Evolutionary conservation across 2,113 vertebrate genomes (phyloP).

Genomic region (Sturnus vulgaris): DNA sequence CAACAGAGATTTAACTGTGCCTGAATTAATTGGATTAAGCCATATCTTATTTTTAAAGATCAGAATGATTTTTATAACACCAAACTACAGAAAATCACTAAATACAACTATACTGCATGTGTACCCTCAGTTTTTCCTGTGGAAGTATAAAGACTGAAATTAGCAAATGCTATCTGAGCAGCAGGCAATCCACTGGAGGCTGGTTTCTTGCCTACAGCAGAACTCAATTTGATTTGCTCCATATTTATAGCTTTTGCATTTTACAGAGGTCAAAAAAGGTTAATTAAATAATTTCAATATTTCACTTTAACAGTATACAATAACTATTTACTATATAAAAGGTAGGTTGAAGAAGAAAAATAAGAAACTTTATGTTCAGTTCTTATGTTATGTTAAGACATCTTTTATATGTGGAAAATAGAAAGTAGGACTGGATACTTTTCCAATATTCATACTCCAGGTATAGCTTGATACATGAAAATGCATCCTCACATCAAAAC

Average conservation of each 20-base stretch:
- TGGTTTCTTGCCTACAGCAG: slow-evolving; percentile 27
- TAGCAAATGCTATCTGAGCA: slow-evolving; percentile 18
- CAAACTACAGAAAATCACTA: background rate
- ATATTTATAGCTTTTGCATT: slow-evolving; percentile 47
- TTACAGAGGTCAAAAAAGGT: slow-evolving; percentile 28
- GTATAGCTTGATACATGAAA: background rate
- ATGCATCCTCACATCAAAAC: background rate
- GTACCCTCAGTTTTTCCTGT: background rate
- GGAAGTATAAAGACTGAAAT: background rate
- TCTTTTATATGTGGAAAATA: background rate
- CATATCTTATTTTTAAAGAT: background rate
- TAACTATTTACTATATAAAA: slow-evolving; percentile 10
- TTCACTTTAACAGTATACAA: slow-evolving; percentile 16
- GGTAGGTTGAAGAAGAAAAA: background rate
- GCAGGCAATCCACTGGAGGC: slow-evolving; percentile 19
- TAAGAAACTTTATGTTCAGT: background rate
- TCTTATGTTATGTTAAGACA: background rate
- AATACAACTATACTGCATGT: background rate
- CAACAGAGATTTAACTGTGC: background rate
- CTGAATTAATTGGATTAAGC: background rate
- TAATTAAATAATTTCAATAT: slow-evolving; percentile 60
- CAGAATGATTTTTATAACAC: background rate
- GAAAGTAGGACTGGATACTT: background rate
- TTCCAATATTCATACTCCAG: background rate
- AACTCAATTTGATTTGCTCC: slow-evolving; percentile 29